Base-by-base conservation (phyloP, 2,797 vertebrate genomes). In the Spondyliosoma cantharus region DNA sequence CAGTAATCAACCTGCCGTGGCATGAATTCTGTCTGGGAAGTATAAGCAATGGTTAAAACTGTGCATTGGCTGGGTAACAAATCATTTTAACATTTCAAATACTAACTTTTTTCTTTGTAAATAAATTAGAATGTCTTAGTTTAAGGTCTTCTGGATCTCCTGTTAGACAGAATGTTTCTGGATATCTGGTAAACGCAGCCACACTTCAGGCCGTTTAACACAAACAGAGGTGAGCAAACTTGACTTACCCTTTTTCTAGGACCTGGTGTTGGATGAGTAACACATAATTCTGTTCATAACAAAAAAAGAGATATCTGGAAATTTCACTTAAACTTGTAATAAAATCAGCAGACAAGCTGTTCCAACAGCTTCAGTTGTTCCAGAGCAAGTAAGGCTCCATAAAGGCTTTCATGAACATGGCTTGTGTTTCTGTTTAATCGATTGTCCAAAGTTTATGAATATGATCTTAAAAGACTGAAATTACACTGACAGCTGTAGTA, bases 191-290 rank as follows among this genome's bases (percentile, higher is more conserved):
- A 43, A 42, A 50, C 0, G 19, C 7, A 3, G 24, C 43, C 58
- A 61, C 5, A 43, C 71, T 71, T 20, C 1, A 46, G 45, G 66
- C 29, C 27, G 64, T 57, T 46, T 56, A 17, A 76, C 6, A 68
- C 45, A 73, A 76, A 81, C 64, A 71, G 7, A 64, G 79, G 53
- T 67, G 56, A 82, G 37, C 54, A 80, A 67, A 81, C 60, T 50
- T 69, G 48, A 86, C 87, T 89, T 87, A 86, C 82, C 76, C 81
- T 78, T 19, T 78, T 19, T 46, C 46, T 42, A 43, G 45, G 24
- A 74, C 24, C 25, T 42, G 69, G 5, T 52, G 9, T 8, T 29
- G 14, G 32, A 27, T n/a, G 48, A 50, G 50, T 14, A 50, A 58
- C 20, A 48, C 12, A 66, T 52, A 68, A 56, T 42, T 25, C 29